Conservation (phyloP, 2,113 vertebrate species). For the Sorex fumeus region DNA sequence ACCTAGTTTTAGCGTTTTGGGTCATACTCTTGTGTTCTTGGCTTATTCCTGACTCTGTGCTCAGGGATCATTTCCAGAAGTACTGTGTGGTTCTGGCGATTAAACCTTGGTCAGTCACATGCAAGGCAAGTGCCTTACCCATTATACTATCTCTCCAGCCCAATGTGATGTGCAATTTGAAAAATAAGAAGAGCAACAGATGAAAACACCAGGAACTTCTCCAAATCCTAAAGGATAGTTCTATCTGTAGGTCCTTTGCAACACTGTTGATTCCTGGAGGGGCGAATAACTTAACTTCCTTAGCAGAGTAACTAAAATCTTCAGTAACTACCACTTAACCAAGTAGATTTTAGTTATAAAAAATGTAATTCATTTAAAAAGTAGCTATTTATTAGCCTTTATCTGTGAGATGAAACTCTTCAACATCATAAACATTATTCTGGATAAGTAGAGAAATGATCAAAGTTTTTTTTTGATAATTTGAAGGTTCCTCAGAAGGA, state of each 20-base stretch:
- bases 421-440: neutral
- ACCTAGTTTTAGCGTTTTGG: too few species aligned
- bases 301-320: conserved; percentile 5
- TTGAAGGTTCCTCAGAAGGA: conserved; percentile 11
- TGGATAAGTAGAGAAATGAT: neutral
- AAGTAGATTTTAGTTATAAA: conserved; percentile 7
- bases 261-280: neutral
- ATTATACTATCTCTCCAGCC: too few species aligned
- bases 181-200: conserved; percentile 4
- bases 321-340: neutral
- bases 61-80: too few species aligned
- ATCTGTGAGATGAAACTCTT: conserved; percentile 35
- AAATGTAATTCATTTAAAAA: neutral
- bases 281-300: neutral
- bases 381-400: neutral
- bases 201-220: neutral
- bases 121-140: too few species aligned
- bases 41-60: too few species aligned
- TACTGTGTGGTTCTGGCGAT: too few species aligned
- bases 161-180: neutral
- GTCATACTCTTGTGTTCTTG: too few species aligned
- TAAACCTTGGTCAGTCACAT: too few species aligned
- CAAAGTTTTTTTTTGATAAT: neutral
- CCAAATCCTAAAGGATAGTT: neutral
- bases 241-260: neutral